phyloP scores from a whole-genome alignment of 2,113 vertebrate species.

The Rhegmatorhina hoffmannsi region DNA sequence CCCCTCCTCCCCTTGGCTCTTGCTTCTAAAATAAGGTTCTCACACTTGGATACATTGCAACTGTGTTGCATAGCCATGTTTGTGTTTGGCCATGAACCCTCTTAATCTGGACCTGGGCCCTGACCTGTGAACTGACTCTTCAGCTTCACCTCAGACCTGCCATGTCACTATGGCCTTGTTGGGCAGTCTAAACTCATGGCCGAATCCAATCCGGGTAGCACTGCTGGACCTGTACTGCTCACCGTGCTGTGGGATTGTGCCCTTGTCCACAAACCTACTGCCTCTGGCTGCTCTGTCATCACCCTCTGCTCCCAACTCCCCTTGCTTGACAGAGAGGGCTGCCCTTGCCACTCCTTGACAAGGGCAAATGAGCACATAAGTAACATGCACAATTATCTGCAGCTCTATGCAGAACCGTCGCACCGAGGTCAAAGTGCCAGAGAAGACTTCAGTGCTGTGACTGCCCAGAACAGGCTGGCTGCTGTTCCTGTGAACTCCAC shows the following conservation, averaged over 20 bases:
- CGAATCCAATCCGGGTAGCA: background rate
- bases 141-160: background rate
- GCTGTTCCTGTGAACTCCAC: background rate
- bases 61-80: background rate
- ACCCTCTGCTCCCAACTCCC: background rate
- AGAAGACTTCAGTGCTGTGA: background rate
- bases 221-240: background rate
- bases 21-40: background rate
- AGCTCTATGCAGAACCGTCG: background rate
- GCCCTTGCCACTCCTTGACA: background rate
- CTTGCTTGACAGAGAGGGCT: background rate
- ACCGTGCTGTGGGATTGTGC: background rate
- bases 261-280: background rate
- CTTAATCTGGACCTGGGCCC: background rate
- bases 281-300: background rate
- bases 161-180: accelerated
- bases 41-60: background rate
- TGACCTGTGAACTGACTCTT: background rate
- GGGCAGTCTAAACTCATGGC: background rate
- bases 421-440: background rate
- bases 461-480: background rate
- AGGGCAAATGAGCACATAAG: background rate
- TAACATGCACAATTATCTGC: background rate
- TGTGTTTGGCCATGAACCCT: background rate
- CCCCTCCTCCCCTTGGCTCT: background rate